Evolutionary conservation across 2,888 invertebrate species (phyloP).

Genomic region (Cataglyphis livida): DNA sequence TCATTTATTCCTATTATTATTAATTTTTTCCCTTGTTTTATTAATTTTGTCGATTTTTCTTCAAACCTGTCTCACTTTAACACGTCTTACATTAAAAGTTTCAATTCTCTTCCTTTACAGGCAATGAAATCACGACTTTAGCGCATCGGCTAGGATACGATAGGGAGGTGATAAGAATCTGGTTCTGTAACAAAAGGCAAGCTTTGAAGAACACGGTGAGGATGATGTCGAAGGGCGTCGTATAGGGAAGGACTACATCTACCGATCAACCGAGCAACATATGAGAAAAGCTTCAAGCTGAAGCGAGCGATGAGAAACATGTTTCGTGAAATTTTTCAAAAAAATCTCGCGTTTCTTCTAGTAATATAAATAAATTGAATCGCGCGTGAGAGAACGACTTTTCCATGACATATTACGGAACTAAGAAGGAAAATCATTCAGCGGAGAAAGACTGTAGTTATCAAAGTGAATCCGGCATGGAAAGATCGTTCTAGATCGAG

Average conservation of each 20-base stretch:
- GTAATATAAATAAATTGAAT: slow-evolving; percentile 24
- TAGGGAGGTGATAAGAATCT: slow-evolving; percentile 98
- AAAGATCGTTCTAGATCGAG: slow-evolving; percentile 58
- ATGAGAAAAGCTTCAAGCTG: slow-evolving; percentile 34
- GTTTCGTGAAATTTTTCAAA: slow-evolving; percentile 29
- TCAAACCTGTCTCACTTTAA: not conserved
- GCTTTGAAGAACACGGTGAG: slow-evolving; percentile 98
- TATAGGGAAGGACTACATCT: slow-evolving; percentile 56
- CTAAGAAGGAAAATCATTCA: not conserved
- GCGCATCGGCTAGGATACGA: slow-evolving; percentile 98
- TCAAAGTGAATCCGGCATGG: slow-evolving; percentile 22
- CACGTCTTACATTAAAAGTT: slow-evolving; percentile 49
- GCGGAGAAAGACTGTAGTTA: not conserved
- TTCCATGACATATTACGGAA: not conserved
- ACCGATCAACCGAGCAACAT: slow-evolving; percentile 48
- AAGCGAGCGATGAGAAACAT: slow-evolving; percentile 15
- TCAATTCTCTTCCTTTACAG: slow-evolving; percentile 86
- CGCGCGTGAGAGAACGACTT: slow-evolving; percentile 23
- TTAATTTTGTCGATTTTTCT: not conserved
- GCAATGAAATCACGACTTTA: slow-evolving; percentile 98
- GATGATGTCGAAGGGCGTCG: slow-evolving; percentile 89
- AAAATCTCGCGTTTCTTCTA: slow-evolving; percentile 23
- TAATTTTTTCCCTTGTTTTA: not conserved
- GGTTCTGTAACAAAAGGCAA: slow-evolving; percentile 99
- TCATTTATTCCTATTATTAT: not conserved